Evolutionary conservation across 2,797 vertebrate genomes (phyloP), one percentile per base, ranked within the genome.

Genomic region (Neosilurus hyrtlii): DNA sequence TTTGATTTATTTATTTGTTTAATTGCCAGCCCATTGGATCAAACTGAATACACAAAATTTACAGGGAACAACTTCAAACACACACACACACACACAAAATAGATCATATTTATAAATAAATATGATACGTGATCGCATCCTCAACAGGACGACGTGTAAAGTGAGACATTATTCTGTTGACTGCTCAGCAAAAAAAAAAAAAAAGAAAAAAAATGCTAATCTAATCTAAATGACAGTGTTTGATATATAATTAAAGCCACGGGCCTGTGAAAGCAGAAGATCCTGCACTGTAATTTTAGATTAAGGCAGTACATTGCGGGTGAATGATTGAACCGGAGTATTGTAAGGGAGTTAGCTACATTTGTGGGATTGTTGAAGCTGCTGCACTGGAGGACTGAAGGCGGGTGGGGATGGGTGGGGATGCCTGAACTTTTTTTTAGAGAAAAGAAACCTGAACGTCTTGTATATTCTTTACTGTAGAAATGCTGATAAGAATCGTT

Each of bases 191-290:
- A 61, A 22, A 10, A 20, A 57, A 57, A 57, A 57, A 57, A 43
- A 43, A 43, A 43, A 43, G 11, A 8, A 26, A 22, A 6, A 12
- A 12, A 20, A 59, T 35, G 37, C n/a, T 63, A 78, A 78, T 63
- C 59, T n/a, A 26, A 78, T 26, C 59, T 49, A 24, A 51, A 24
- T 63, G 35, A 78, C 37, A 26, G 15, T 18, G 37, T 78, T 63
- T 49, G 75, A 63, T 51, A 18, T 63, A 51, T 63, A 78, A 78
- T 78, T 63, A 63, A 78, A 63, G n/a, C 57, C 22, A 15, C 22
- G 4, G 57, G 57, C 37, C 20, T 4, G n/a, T 1, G 14, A 57
- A 51, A 77, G 30, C 18, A 6, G 7, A 51, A n/a, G 37, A 49
- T 51, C 22, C 37, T 5, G 22, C 75, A 62, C 75, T 63, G 14